phyloP scores from a whole-genome alignment of 1,140 invertebrate genomes.

The Leucophenga varia region DNA sequence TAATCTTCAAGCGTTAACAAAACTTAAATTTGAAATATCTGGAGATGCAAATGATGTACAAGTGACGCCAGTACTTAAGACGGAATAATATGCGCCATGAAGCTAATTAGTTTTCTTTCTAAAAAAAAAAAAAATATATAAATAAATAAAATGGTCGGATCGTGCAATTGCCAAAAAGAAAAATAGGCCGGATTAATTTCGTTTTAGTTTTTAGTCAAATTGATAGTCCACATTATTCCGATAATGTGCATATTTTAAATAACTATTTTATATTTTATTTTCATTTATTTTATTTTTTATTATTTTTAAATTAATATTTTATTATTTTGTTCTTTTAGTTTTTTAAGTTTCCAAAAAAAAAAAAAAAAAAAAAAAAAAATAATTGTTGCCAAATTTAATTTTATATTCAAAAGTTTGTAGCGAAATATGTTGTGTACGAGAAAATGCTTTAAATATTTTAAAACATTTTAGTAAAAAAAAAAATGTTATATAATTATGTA shows the following conservation, averaged over 20 bases:
- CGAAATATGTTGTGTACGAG: too few relatives aligned
- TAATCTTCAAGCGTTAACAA: constrained; percentile 38
- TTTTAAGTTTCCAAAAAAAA: constrained; percentile 49
- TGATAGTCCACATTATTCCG: constrained; percentile 26
- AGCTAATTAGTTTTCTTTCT: too few relatives aligned
- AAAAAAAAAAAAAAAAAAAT: constrained; percentile 7
- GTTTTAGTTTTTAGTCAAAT: constrained; percentile 33
- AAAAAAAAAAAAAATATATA: too few relatives aligned
- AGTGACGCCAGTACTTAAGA: constrained; percentile 36
- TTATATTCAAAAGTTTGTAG: constrained; percentile 36
- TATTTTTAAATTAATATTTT: constrained; percentile 26
- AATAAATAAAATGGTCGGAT: too few relatives aligned
- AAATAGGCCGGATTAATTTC: too few relatives aligned
- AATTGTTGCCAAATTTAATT: constrained; percentile 51
- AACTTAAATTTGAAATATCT: constrained; percentile 51
- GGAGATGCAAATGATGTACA: constrained; percentile 39
- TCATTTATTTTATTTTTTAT: constrained; percentile 21
- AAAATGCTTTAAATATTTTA: too few relatives aligned
- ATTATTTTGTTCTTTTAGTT: constrained; percentile 36
- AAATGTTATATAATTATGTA: too few relatives aligned
- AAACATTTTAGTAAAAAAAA: too few relatives aligned
- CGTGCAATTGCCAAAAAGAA: too few relatives aligned
- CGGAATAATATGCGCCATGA: constrained; percentile 27
- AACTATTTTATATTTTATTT: constrained; percentile 5
- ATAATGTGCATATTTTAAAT: too few relatives aligned